Base-by-base conservation (phyloP, 2,113 vertebrate genomes). In the Noturus placidus region DNA sequence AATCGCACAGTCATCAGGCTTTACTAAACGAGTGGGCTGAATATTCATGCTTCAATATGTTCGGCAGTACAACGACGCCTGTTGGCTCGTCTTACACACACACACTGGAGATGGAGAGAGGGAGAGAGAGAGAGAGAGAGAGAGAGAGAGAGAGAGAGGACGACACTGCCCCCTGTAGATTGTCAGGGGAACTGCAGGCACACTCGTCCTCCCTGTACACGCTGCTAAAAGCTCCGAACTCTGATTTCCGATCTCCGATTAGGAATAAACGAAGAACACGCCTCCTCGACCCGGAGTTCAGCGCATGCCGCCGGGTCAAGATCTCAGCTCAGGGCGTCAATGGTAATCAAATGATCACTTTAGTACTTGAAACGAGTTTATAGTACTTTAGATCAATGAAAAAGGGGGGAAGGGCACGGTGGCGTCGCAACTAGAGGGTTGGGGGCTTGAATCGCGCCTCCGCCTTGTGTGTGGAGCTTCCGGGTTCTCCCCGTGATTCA, bases 141-240 rank as follows among this genome's bases (percentile, higher is more conserved):
- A 63, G 59, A 27, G 22, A 70, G 67, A 69, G n/a, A 70, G 69
- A 25, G 72, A 77, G 19, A 38, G 69, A 52, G 7, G 22, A 54
- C 50, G n/a, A 46, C 42, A 74, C 82, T 87, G 82, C 82, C 67
- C 88, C 83, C 67, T 85, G 56, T 74, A 25, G 19, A 35, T 30
- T 25, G 6, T 33, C 1, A 56, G 61, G 11, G 61, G 78, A 85
- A 91, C 85, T 84, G 74, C 84, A 86, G 0, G 2, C 3, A 67
- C 78, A 0, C 69, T 38, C 2, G 17, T 38, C 69, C 35, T 69
- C 65, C 1, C n/a, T 19, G 14, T 3, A n/a, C 27, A 65, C 27
- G 14, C 14, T 5, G 15, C 15, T 65, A n/a, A 65, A 65, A 65
- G 4, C 2, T 15, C n/a, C 67, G 2, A 1, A 67, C 17, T 20